Base-by-base conservation (phyloP, 2,888 invertebrate genomes). In the Electrophaes corylata region DNA sequence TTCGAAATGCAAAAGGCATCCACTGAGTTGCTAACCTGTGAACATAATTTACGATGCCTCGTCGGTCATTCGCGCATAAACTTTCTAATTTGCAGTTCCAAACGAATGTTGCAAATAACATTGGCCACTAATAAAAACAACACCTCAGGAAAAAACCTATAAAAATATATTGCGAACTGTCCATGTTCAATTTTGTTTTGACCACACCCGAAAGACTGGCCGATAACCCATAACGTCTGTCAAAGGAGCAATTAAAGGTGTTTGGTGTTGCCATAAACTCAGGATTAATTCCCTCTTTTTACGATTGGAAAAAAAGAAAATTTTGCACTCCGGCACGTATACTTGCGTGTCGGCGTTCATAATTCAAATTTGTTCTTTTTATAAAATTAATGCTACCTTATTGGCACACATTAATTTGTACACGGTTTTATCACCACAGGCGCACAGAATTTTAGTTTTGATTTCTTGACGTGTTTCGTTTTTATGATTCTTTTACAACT, bases 201-300 rank as follows among this genome's bases (percentile, higher is more conserved):
- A 83, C 88, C 88, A 85, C 88, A 88, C 86, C 85, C 84, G 84
- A 83, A 83, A 81, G 65, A 69, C 71, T 66, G 73, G 73, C 73
- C 80, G 82, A 82, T 78, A 80, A 77, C 77, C 80, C 78, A 83
- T 82, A 84, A 85, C 80, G 87, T 86, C 89, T 90, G 90, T 91
- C 92, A 91, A 88, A 87, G 78, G 75, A 80, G 86, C 91, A 92
- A 92, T 92, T 91, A 92, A 92, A 89, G 76, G 70, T 77, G 76
- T 78, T 81, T 78, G 81, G 81, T 84, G 86, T 79, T 79, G 84
- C 83, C 83, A 85, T 91, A 89, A 90, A 89, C 73, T 65, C 64
- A 75, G 73, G 78, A 80, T 88, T 83, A 83, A 85, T 81, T 83
- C 76, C 75, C 79, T 72, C 72, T 71, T 76, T 78, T 80, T 75